Percentiles rank a stretch among this genome's conserved stretches.
phyloP scores from a whole-genome alignment of 2,888 invertebrate genomes.

The Andrena bucephala region DNA sequence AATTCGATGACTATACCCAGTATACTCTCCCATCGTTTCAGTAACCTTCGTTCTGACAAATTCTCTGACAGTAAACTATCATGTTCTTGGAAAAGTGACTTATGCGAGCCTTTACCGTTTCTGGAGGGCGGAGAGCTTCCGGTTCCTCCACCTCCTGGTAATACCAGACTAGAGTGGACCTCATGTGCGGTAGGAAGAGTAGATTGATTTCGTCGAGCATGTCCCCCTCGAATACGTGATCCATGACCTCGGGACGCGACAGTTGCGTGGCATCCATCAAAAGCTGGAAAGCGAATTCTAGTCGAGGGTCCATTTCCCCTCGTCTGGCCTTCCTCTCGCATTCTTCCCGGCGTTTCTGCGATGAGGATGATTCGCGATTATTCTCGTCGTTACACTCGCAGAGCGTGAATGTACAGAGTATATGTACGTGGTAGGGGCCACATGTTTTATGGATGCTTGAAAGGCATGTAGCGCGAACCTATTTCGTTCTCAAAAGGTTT shows the following conservation, averaged over 20 bases:
- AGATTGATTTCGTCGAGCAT: conserved; percentile 96
- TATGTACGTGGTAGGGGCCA: too few species aligned
- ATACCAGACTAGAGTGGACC: conserved; percentile 94
- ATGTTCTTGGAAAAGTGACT: background rate
- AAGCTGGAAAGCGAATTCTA: conserved; percentile 96
- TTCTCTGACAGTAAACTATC: too few species aligned
- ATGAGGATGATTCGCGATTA: background rate
- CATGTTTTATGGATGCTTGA: too few species aligned
- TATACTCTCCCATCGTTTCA: background rate
- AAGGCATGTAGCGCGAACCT: background rate
- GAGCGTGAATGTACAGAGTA: too few species aligned
- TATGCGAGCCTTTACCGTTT: conserved; percentile 77
- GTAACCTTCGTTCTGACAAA: too few species aligned
- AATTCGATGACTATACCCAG: background rate
- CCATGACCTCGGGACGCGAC: conserved; percentile 94
- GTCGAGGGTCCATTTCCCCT: conserved; percentile 96
- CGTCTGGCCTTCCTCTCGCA: conserved; percentile 95
- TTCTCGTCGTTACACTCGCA: background rate
- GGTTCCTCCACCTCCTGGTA: conserved; percentile 94
- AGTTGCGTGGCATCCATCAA: conserved; percentile 94
- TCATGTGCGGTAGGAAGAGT: conserved; percentile 93
- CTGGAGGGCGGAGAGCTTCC: conserved; percentile 84
- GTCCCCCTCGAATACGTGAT: conserved; percentile 95
- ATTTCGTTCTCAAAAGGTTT: conserved; percentile 1
- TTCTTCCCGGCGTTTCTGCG: conserved; percentile 93